These are phyloP conservation scores for Blennius ocellaris DNA, from an alignment of 2,113 vertebrate species.

Conservation along the genomic window DNA sequence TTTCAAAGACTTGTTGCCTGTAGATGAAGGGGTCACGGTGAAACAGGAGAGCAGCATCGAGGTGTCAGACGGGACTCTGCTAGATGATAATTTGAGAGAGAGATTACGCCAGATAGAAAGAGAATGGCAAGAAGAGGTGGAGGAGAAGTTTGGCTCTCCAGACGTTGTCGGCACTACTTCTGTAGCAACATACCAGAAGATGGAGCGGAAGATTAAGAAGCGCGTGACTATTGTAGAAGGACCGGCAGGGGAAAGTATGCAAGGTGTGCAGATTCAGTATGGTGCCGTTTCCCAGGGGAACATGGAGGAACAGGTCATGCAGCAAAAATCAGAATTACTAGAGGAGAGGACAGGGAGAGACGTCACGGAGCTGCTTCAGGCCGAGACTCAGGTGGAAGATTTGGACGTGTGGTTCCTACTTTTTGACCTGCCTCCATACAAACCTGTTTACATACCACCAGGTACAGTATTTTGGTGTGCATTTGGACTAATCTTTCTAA, in stretches of 20 bases:
- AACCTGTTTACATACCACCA: slow-evolving; percentile 55
- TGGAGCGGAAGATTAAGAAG: slow-evolving; percentile 34
- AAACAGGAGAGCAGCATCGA: slow-evolving; percentile 25
- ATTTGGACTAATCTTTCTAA: slow-evolving; percentile 10
- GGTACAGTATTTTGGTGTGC: slow-evolving; percentile 59
- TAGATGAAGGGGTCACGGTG: slow-evolving; percentile 34
- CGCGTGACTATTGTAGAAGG: slow-evolving; percentile 45
- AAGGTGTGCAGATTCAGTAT: not conserved
- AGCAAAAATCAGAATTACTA: slow-evolving; percentile 7
- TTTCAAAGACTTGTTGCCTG: slow-evolving; percentile 68
- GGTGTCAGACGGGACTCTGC: not conserved
- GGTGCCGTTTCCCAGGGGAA: slow-evolving; percentile 7
- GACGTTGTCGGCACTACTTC: not conserved
- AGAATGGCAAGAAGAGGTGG: slow-evolving; percentile 47
- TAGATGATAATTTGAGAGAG: slow-evolving; percentile 51
- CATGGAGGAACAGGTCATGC: not conserved
- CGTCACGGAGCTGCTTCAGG: slow-evolving; percentile 4
- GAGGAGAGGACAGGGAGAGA: slow-evolving; percentile 12
- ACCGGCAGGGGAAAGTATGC: slow-evolving; percentile 1
- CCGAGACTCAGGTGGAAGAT: slow-evolving; percentile 23
- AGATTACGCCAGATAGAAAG: slow-evolving; percentile 54
- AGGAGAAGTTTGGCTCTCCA: slow-evolving; percentile 22
- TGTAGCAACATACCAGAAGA: slow-evolving; percentile 23
- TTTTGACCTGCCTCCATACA: slow-evolving; percentile 54
- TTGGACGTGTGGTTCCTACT: slow-evolving; percentile 67